These are phyloP conservation scores for Acrossocheilus fasciatus DNA, from an alignment of 2,797 vertebrate genomes.

Conservation along the genomic window DNA sequence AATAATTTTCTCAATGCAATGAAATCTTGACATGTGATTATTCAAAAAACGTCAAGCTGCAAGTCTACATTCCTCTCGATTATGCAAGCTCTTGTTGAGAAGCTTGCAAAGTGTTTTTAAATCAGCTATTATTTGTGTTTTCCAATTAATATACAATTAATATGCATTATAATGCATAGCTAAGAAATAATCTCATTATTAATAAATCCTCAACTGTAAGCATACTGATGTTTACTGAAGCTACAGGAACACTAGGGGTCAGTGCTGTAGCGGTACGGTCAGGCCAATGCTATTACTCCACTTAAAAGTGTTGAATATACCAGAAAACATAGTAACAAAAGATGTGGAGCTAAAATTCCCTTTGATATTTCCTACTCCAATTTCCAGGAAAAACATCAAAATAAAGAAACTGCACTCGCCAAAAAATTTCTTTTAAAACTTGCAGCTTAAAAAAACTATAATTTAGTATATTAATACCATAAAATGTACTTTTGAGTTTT, in stretches of 20 bases:
- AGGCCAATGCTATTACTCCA: not conserved
- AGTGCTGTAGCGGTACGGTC: constrained; percentile 13
- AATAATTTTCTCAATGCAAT: not conserved
- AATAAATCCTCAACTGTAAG: not conserved
- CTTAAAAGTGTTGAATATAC: not conserved
- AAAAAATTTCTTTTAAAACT: not conserved
- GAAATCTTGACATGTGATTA: not conserved
- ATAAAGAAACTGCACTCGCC: not conserved
- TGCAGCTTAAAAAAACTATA: not conserved
- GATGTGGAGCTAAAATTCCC: not conserved
- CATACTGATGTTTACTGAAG: not conserved
- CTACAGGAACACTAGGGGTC: constrained; percentile 36
- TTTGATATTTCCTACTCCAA: not conserved
- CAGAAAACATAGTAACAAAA: not conserved
- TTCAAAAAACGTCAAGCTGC: not conserved
- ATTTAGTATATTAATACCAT: not conserved
- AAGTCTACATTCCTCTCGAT: not conserved
- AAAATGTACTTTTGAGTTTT: not conserved
- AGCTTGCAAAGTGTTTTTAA: not conserved
- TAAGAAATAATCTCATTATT: not conserved
- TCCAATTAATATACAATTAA: not conserved
- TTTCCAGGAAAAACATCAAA: not conserved
- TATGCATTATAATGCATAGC: not conserved
- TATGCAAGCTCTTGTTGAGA: not conserved
- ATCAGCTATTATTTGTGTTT: not conserved